Evolutionary conservation across 2,797 vertebrate species (phyloP).

Genomic region (Cichlasoma orientale): DNA sequence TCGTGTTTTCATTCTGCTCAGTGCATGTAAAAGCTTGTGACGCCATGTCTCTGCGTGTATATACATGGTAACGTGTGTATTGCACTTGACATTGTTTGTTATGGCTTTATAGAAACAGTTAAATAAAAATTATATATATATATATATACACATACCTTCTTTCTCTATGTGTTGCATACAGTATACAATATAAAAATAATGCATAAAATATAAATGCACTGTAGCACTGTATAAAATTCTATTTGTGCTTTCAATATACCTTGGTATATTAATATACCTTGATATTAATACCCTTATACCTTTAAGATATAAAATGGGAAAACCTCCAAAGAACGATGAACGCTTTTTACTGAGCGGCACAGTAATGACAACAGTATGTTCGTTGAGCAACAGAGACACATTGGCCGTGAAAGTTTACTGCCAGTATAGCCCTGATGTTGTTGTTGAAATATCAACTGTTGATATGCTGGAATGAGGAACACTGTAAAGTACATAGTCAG

Average conservation of each 20-base stretch:
- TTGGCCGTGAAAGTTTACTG: background rate
- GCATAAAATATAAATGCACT: background rate
- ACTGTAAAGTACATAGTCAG: background rate
- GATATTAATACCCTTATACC: slow-evolving; percentile 5
- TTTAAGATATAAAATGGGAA: background rate
- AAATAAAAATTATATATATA: background rate
- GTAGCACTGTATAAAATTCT: no score
- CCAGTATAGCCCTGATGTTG: background rate
- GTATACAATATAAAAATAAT: background rate
- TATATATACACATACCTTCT: no score
- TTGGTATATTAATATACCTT: no score
- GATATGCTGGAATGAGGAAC: slow-evolving; percentile 18
- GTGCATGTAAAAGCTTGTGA: slow-evolving; percentile 64
- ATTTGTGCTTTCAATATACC: slow-evolving; percentile 14
- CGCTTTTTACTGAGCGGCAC: background rate
- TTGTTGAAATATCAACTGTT: slow-evolving; percentile 4
- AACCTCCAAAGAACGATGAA: background rate
- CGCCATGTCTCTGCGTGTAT: slow-evolving; percentile 7
- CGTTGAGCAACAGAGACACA: background rate
- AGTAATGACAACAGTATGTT: background rate
- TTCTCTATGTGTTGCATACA: background rate
- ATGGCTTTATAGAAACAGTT: background rate
- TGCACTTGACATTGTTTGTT: slow-evolving; percentile 22
- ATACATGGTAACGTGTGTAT: slow-evolving; percentile 39
- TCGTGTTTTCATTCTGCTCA: slow-evolving; percentile 43